Evolutionary conservation across 2,888 invertebrate genomes (phyloP), one percentile per base, ranked within the genome.

Genomic region (Gibbula magus): DNA sequence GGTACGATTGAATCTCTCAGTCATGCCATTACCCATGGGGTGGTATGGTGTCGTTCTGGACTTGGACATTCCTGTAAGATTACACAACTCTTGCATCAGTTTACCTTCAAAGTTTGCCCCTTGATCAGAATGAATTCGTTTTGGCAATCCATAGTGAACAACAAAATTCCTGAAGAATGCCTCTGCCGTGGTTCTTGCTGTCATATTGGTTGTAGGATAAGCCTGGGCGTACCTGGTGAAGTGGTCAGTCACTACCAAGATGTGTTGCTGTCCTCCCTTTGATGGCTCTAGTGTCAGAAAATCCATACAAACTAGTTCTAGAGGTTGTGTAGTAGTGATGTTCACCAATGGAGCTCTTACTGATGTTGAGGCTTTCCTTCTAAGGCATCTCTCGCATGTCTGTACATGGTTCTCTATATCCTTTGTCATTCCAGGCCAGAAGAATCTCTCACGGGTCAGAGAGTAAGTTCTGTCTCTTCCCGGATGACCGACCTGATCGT

Each of bases 11-110:
- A 78, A 83, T 25, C 81, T 54, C 61, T 85, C 82, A 22, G 78
- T 61, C 25, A 75, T 61, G 2, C 83, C 86, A 79, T 84, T 86
- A 4, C 85, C 84, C 53, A 77, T 77, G 0, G 84, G 85, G 75
- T 85, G 85, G 25, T 84, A 84, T 22, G 80, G 79, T 53, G 82
- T 80, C 0, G 85, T 83, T 16, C 81, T 53, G 0, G 77, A 77
- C 74, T 84, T 85, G 16, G 76, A 56, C 25, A 82, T 81, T 1
- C 80, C 80, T 8, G 52, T 53, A 7, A 82, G 29, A 7, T 56
- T 16, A 53, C 81, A 82, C 5, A 83, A 66, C 52, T 84, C 80
- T 13, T 75, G 67, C 54, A 85, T 79, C 13, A 85, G n/a, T 0
- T 73, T 13, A 10, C 78, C 56, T 35, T 81, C 81, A 76, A 82